Conservation (phyloP, 2,113 vertebrate species). For the Siphamia tubifer region DNA sequence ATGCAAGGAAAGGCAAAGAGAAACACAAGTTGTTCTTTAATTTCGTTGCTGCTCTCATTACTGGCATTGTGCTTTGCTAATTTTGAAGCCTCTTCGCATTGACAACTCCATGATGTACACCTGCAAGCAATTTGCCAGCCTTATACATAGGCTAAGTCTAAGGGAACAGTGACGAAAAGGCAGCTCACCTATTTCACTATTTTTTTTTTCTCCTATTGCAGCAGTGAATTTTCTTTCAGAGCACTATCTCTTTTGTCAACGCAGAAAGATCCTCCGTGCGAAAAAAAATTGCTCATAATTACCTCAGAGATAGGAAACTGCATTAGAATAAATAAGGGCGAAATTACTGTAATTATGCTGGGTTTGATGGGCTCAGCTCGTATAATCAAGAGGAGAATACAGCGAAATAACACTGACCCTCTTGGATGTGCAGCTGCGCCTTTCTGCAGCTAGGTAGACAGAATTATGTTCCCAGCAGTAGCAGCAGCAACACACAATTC, state of each 20-base stretch:
- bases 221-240: constrained; percentile 98
- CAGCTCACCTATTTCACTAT: constrained; percentile 93
- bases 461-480: constrained; percentile 43
- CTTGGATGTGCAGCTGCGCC: constrained; percentile 99
- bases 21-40: constrained; percentile 82
- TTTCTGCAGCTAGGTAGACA: constrained; percentile 75
- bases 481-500: constrained; percentile 41
- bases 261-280: constrained; percentile 98
- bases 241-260: constrained; percentile 99
- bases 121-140: constrained; percentile 99
- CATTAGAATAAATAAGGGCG: constrained; percentile 99
- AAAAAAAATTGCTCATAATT: constrained; percentile 99
- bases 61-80: constrained; percentile 95
- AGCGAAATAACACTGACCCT: constrained; percentile 99
- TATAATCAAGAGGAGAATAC: constrained; percentile 99
- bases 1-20: constrained; percentile 30
- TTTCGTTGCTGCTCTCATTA: constrained; percentile 91
- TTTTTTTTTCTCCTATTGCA: constrained; percentile 80
- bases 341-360: constrained; percentile 99
- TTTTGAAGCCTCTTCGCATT: constrained; percentile 92
- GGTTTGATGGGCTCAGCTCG: constrained; percentile 99
- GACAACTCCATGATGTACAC: constrained; percentile 95
- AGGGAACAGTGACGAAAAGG: constrained; percentile 90
- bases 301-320: constrained; percentile 99
- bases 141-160: constrained; percentile 82